Conservation (phyloP, 2,113 vertebrate species). For the Pachyramphus minor region DNA sequence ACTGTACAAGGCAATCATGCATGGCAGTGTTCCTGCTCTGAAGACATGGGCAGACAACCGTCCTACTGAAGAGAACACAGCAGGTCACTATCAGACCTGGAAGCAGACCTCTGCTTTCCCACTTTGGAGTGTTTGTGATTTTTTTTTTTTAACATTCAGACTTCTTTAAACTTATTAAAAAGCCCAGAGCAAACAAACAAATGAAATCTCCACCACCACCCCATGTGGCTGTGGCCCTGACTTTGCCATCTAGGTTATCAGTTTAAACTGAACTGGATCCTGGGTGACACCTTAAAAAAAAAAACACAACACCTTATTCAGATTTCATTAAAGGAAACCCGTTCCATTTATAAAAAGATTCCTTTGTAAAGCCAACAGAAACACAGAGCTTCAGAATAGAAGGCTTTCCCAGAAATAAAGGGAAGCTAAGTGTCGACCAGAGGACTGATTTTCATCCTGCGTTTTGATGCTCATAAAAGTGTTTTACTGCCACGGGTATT, state of each 20-base stretch:
- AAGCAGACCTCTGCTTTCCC: neutral
- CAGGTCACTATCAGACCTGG: neutral
- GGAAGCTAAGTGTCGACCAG: neutral
- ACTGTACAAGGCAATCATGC: neutral
- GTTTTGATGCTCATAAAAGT: neutral
- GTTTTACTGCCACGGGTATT: neutral
- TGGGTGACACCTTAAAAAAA: neutral
- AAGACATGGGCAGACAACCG: neutral
- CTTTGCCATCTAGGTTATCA: neutral
- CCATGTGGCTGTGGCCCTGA: neutral
- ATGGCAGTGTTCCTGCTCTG: rapidly evolving
- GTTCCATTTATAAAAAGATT: neutral
- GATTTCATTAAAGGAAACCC: neutral
- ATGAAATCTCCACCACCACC: neutral
- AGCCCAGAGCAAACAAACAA: neutral
- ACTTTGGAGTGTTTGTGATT: neutral
- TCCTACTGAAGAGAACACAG: neutral
- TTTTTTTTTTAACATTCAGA: neutral
- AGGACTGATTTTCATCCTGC: neutral
- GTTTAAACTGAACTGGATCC: neutral
- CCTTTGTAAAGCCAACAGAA: neutral
- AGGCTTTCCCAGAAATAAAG: neutral
- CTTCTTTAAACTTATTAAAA: neutral
- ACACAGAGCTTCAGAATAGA: neutral
- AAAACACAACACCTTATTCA: neutral